Base-by-base conservation (phyloP, 1,140 invertebrate species). In the Drosophila ironensis region DNA sequence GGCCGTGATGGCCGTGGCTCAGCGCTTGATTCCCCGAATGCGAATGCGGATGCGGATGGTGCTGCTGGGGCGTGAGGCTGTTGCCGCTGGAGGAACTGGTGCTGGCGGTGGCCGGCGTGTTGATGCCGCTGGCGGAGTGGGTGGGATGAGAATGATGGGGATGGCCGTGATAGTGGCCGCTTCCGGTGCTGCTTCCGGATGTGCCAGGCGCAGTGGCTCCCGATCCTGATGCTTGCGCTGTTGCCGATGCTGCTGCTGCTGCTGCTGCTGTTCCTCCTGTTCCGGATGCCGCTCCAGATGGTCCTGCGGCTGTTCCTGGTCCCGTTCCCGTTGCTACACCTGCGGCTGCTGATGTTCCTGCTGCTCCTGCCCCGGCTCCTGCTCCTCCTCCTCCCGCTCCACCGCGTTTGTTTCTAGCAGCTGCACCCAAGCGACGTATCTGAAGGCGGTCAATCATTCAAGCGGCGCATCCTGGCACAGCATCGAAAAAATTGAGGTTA, bases 371-470 rank as follows among this genome's bases (percentile, higher is more conserved):
- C 28, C 9, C 28, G n/a, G 3, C 59, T 22, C 25, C 27, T 27
- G 33, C 35, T 2, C 8, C 64, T 2, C 50, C 51, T 2, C 48
- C 42, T 25, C 54, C 51, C 14, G 50, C 77, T 64, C 56, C 78
- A 52, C 70, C 57, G 50, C 87, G 87, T 72, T 87, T 87, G 37
- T 72, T 87, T 64, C 72, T 69, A 57, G 80, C 80, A 82, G 76
- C 87, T 82, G 81, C 80, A 75, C 87, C 87, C 72, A 88, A 87
- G 68, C 87, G 87, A 72, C 87, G 87, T 33, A 86, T 88, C 48
- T 88, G 80, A 66, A 88, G 81, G 48, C 77, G 81, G 77, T 88
- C 87, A 88, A 87, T 82, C 87, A 88, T 88, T 88, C 80, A 88
- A 82, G 40, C 70, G 54, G 50, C 64, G 54, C 78, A 78, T 82